A percentile compares a stretch with the other conserved stretches of the same genome.
phyloP scores from a whole-genome alignment of 64 coral and sea anemone genomes.

The Pocillopora verrucosa region DNA sequence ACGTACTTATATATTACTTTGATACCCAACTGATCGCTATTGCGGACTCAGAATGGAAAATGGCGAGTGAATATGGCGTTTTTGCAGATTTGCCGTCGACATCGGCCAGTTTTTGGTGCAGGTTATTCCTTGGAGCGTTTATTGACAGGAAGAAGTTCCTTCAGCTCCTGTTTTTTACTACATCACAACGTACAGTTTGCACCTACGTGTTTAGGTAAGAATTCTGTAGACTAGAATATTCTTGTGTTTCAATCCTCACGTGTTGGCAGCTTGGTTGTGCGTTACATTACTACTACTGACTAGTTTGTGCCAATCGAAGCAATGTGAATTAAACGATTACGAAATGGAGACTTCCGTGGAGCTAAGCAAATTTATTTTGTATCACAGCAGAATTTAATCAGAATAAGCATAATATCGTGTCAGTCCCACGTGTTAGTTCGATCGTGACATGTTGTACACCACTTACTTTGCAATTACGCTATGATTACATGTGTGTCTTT shows the following conservation, averaged over 20 bases:
- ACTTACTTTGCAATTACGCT: no score
- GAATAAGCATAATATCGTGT: no score
- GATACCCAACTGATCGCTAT: not conserved
- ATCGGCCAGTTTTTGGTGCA: not conserved
- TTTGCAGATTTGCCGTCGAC: slow-evolving; percentile 5
- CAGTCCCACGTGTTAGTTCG: no score
- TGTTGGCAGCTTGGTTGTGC: not conserved
- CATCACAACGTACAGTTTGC: not conserved
- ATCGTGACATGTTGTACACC: no score
- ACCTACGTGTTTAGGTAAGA: not conserved
- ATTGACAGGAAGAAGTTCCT: not conserved
- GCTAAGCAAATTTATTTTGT: no score
- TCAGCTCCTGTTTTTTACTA: not conserved
- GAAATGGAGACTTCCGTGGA: no score
- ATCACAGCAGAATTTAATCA: no score
- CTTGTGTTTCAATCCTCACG: not conserved
- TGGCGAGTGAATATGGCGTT: slow-evolving; percentile 25
- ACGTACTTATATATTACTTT: not conserved
- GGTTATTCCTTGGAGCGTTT: not conserved
- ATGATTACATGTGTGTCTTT: no score
- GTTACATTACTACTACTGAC: no score
- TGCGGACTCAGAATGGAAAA: not conserved
- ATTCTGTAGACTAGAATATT: not conserved
- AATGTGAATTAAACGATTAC: no score
- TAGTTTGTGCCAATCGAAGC: no score